phyloP scores from a whole-genome alignment of 1,140 invertebrate species.

The Calephelis virginiensis region DNA sequence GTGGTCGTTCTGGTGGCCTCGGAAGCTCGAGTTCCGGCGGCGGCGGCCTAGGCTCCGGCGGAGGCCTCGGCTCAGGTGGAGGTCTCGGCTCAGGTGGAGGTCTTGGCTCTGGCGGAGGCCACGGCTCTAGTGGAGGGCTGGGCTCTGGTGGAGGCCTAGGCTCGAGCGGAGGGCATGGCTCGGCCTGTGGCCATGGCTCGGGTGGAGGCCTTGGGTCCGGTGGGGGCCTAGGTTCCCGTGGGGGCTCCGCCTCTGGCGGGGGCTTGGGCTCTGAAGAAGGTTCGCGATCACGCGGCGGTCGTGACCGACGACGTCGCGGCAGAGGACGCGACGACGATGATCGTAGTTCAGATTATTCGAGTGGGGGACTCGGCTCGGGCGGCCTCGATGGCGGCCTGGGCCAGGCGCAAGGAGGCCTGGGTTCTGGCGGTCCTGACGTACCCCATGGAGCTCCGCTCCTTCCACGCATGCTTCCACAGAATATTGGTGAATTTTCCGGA shows the following conservation, averaged over 20 bases:
- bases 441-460: conserved; percentile 62
- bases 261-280: conserved; percentile 42
- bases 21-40: conserved; percentile 15
- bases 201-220: conserved; percentile 37
- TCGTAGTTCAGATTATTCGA: conserved; percentile 47
- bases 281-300: conserved; percentile 47
- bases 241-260: conserved; percentile 39
- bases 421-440: conserved; percentile 65
- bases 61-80: conserved; percentile 33
- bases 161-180: conserved; percentile 38
- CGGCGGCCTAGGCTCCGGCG: too few relatives aligned
- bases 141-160: conserved; percentile 39
- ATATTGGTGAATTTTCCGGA: conserved; percentile 39
- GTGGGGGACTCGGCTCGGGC: conserved; percentile 48
- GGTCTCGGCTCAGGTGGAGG: conserved; percentile 36
- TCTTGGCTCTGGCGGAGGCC: conserved; percentile 39
- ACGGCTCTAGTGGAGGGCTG: conserved; percentile 35
- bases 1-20: conserved; percentile 53
- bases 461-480: conserved; percentile 65
- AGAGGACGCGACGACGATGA: conserved; percentile 63
- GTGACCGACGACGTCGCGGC: conserved; percentile 58
- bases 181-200: conserved; percentile 38
- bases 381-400: conserved; percentile 54
- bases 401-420: conserved; percentile 41
- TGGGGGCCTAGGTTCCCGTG: conserved; percentile 41